Evolutionary conservation across 1,140 invertebrate species (phyloP).

Genomic region (Drosophila lowei): DNA sequence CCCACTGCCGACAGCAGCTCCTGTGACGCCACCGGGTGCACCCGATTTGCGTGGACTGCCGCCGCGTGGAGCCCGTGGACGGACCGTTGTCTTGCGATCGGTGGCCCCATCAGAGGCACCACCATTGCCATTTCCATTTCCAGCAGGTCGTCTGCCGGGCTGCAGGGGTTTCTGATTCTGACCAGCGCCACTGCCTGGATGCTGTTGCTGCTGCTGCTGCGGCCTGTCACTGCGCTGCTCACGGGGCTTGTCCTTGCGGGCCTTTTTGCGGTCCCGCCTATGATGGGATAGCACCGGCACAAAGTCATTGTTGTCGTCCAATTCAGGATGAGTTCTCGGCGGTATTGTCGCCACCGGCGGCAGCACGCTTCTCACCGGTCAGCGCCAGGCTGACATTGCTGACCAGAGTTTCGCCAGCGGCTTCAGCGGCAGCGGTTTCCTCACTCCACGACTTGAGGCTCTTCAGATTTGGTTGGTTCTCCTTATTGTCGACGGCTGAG

Average conservation of each 20-base stretch:
- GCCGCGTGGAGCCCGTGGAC: conserved; percentile 53
- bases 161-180: conserved; percentile 52
- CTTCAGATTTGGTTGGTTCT: conserved; percentile 78
- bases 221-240: conserved; percentile 29
- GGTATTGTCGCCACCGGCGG: conserved; percentile 71
- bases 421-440: conserved; percentile 69
- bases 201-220: conserved; percentile 44
- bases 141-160: conserved; percentile 16
- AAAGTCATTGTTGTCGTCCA: conserved; percentile 84
- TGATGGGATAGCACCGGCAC: conserved; percentile 84
- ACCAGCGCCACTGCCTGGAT: conserved; percentile 60
- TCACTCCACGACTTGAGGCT: conserved; percentile 80
- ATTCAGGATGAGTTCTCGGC: conserved; percentile 82
- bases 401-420: conserved; percentile 40
- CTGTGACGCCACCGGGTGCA: conserved; percentile 13
- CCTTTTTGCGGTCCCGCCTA: conserved; percentile 84
- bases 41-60: conserved; percentile 68
- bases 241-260: conserved; percentile 76
- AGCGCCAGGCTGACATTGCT: conserved; percentile 33
- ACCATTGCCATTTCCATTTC: conserved; percentile 1
- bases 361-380: conserved; percentile 75
- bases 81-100: conserved; percentile 54
- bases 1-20: background rate
- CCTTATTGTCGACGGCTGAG: conserved; percentile 69
- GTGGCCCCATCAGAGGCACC: conserved; percentile 15